phyloP scores from a whole-genome alignment of 2,888 invertebrate species.

The Phrixothrix hirtus region DNA sequence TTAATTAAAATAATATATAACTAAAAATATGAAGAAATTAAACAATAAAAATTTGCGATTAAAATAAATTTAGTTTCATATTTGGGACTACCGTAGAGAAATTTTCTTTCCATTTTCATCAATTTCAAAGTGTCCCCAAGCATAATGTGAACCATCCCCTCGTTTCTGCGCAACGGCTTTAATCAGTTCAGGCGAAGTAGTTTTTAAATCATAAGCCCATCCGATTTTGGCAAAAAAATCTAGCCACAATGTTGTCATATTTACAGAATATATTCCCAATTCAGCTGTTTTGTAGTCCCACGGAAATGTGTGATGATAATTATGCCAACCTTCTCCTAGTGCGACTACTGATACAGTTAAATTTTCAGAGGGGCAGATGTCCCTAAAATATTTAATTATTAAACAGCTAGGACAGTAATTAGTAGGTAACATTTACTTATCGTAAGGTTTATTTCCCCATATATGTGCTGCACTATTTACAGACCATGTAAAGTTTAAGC shows the following conservation, averaged over 20 bases:
- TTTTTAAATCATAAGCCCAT: slow-evolving; percentile 78
- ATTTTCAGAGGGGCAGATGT: slow-evolving; percentile 80
- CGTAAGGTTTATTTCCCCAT: slow-evolving; percentile 76
- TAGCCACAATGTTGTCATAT: slow-evolving; percentile 66
- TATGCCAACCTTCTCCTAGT: slow-evolving; percentile 81
- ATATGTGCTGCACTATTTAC: slow-evolving; percentile 90
- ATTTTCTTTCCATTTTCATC: slow-evolving; percentile 3
- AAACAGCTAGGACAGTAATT: too few relatives aligned
- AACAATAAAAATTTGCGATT: too few relatives aligned
- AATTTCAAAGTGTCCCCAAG: slow-evolving; percentile 46
- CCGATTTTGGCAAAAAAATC: slow-evolving; percentile 70
- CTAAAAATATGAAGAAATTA: too few relatives aligned
- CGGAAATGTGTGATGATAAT: slow-evolving; percentile 93
- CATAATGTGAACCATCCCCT: slow-evolving; percentile 65
- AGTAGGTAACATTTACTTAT: slow-evolving; percentile 58
- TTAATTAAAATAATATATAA: too few relatives aligned
- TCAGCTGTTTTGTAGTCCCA: slow-evolving; percentile 93
- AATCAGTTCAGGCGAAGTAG: slow-evolving; percentile 69
- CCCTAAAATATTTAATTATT: slow-evolving; percentile 19
- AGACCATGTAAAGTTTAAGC: slow-evolving; percentile 85
- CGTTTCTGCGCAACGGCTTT: slow-evolving; percentile 69
- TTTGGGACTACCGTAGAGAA: background rate
- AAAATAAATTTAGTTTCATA: background rate
- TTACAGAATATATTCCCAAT: slow-evolving; percentile 62
- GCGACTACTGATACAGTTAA: slow-evolving; percentile 71